Evolutionary conservation across 1,140 invertebrate species (phyloP).

Genomic region (Whitmania pigra): DNA sequence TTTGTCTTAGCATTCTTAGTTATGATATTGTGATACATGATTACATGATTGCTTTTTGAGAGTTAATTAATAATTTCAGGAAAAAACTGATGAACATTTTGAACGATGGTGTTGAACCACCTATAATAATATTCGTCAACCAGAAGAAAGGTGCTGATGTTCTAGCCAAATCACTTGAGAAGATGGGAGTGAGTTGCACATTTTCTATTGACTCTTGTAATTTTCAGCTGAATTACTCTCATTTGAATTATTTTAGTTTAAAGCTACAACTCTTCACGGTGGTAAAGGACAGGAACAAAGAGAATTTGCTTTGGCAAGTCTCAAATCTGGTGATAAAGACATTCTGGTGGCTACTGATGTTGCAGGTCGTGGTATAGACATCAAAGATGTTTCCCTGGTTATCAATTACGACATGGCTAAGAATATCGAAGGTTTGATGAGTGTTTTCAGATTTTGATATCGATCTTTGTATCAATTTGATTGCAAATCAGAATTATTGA

Average conservation of each 20-base stretch:
- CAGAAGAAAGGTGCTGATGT: slow-evolving; percentile 99
- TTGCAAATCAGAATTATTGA: no score
- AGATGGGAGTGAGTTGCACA: slow-evolving; percentile 61
- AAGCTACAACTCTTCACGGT: slow-evolving; percentile 90
- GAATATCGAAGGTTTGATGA: slow-evolving; percentile 67
- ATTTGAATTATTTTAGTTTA: slow-evolving; percentile 51
- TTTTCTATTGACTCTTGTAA: neutral
- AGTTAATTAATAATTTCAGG: neutral
- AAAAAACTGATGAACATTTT: slow-evolving; percentile 50
- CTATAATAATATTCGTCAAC: slow-evolving; percentile 98
- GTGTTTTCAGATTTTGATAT: neutral
- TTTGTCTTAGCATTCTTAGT: no score
- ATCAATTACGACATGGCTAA: slow-evolving; percentile 99
- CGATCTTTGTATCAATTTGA: no score
- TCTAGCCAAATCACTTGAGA: slow-evolving; percentile 87
- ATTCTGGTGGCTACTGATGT: slow-evolving; percentile 99
- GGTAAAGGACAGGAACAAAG: slow-evolving; percentile 99
- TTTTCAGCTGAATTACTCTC: neutral
- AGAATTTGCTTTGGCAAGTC: slow-evolving; percentile 88
- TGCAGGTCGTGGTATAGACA: slow-evolving; percentile 98
- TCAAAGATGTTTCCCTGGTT: slow-evolving; percentile 95
- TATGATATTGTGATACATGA: no score
- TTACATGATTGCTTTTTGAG: no score
- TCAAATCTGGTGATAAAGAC: slow-evolving; percentile 84
- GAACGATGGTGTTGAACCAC: slow-evolving; percentile 71